phyloP scores from a whole-genome alignment of 2,888 invertebrate species.

The Callyntrura sp. region DNA sequence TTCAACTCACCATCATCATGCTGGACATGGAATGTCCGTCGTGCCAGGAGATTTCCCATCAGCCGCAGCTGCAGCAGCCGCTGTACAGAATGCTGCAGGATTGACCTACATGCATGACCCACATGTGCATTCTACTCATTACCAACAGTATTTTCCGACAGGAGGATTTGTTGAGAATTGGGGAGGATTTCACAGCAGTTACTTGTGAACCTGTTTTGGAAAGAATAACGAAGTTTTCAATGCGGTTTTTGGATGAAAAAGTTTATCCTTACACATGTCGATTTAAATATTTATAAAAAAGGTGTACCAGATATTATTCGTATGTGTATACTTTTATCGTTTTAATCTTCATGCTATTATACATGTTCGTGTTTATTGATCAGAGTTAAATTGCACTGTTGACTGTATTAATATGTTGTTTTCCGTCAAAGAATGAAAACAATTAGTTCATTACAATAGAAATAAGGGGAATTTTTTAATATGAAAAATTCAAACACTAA shows the following conservation, averaged over 20 bases:
- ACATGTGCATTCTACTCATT: conserved; percentile 79
- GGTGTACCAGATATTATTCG: too few relatives aligned
- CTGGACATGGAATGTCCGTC: conserved; percentile 76
- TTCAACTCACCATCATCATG: conserved; percentile 67
- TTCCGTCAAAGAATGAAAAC: too few relatives aligned
- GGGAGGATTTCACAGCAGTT: conserved; percentile 79
- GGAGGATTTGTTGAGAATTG: conserved; percentile 80
- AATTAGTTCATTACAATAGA: too few relatives aligned
- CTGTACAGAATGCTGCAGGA: conserved; percentile 75
- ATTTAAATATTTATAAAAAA: too few relatives aligned
- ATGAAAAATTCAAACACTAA: too few relatives aligned
- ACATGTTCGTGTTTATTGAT: too few relatives aligned
- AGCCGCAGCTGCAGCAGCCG: conserved; percentile 77
- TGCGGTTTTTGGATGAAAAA: background rate
- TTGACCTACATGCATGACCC: conserved; percentile 81
- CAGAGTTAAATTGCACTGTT: too few relatives aligned
- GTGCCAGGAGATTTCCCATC: conserved; percentile 78
- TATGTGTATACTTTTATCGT: too few relatives aligned
- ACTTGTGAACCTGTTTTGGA: conserved; percentile 54
- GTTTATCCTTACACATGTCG: background rate
- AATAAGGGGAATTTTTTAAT: too few relatives aligned
- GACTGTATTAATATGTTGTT: too few relatives aligned
- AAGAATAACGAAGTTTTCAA: background rate
- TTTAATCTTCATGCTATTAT: too few relatives aligned
- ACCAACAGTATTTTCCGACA: conserved; percentile 82